A percentile compares a stretch with the other conserved stretches of the same genome.
phyloP scores from a whole-genome alignment of 2,113 vertebrate species.

The Rhinoptilus africanus region DNA sequence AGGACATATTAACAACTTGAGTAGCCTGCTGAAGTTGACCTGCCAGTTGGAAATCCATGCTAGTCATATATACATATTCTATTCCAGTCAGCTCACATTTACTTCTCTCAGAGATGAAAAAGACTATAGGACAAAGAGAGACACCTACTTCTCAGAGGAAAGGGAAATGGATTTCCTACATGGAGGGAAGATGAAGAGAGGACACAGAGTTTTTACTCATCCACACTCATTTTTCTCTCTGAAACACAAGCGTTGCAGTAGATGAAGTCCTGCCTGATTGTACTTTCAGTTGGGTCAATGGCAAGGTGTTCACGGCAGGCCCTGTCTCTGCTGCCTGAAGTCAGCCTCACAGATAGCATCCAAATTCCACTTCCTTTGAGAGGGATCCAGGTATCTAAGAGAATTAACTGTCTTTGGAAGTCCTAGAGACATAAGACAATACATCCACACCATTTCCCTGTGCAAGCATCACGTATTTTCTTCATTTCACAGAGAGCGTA shows the following conservation, averaged over 20 bases:
- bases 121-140: background rate
- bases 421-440: background rate
- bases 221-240: background rate
- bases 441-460: background rate
- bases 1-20: background rate
- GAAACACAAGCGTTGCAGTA: background rate
- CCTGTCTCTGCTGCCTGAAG: background rate
- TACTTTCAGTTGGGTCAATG: background rate
- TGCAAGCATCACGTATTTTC: background rate
- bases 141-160: background rate
- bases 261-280: background rate
- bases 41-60: background rate
- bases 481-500: background rate
- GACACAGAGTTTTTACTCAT: background rate
- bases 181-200: background rate
- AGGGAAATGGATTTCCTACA: background rate
- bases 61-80: background rate
- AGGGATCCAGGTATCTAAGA: background rate
- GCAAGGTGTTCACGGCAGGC: background rate
- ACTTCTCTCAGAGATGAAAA: background rate
- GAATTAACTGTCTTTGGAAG: background rate
- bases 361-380: background rate
- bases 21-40: background rate
- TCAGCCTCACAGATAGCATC: background rate
- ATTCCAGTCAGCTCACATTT: background rate